Base-by-base conservation (phyloP, 2,113 vertebrate genomes). In the Dendrocopos noguchii region DNA sequence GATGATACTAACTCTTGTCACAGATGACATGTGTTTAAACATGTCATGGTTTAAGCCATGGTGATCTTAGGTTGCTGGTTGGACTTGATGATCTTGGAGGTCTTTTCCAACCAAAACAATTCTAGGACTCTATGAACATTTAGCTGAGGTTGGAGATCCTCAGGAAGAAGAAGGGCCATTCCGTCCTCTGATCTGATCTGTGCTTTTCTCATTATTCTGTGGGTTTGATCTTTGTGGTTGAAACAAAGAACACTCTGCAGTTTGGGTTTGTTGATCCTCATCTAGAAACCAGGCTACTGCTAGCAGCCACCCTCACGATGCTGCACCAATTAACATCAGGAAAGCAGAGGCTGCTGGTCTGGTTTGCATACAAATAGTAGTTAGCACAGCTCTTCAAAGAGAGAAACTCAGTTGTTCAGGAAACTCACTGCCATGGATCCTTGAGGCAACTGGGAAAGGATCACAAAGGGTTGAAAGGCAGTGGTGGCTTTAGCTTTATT, bases 251-350 rank as follows among this genome's bases (percentile, higher is more conserved):
- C 80, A 83, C 47, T 87, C 52, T 28, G 10, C 60, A 88, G 79
- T 96, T 97, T 96, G 92, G 77, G 87, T 97, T 94, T 97, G 66
- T 95, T 97, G 94, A 95, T 91, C 97, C 97, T 96, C 96, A 96
- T 98, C 95, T 96, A 96, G 93, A 97, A 97, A 96, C 95, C 90
- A 96, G 90, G 83, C 79, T 89, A 93, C 96, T 95, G 90, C 89
- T 95, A 97, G 67, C 84, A 93, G 81, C 91, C 3, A 0, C 94
- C 75, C 91, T 92, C 63, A 79, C 90, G 95, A 97, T 95, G 90
- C 81, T 96, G 50, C 85, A 82, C 96, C 97, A 97, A 96, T 98
- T 97, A 98, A 97, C 97, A 97, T 96, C 95, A 96, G 87, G 91
- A 96, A 95, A 97, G 91, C 97, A 96, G 97, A 97, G 94, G 94